These are phyloP conservation scores for Todiramphus chloris DNA, from an alignment of 2,113 vertebrate species.

Conservation along the genomic window DNA sequence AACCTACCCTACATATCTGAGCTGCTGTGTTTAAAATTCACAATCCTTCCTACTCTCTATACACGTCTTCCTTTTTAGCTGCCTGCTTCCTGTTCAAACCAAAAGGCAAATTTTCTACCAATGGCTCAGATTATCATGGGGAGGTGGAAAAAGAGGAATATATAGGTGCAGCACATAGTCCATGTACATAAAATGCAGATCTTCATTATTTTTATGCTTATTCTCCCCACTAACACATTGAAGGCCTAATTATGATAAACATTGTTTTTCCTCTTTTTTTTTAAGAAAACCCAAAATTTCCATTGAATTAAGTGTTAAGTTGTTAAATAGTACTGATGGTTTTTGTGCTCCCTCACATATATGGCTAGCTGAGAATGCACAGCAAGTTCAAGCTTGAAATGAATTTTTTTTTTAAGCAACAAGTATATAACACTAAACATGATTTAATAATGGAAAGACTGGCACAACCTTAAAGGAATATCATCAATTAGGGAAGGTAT, in stretches of 20 bases:
- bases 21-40: background rate
- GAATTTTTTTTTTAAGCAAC: constrained; percentile 44
- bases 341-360: constrained; percentile 47
- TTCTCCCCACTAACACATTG: background rate
- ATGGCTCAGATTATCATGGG: background rate
- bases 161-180: background rate
- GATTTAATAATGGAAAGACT: constrained; percentile 69
- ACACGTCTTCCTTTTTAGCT: background rate
- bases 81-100: background rate
- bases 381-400: constrained; percentile 56
- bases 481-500: constrained; percentile 58
- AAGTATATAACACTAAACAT: constrained; percentile 54
- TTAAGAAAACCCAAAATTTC: background rate
- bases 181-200: background rate
- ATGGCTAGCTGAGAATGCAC: constrained; percentile 26
- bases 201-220: background rate
- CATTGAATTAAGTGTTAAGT: background rate
- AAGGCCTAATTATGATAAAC: background rate
- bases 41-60: background rate
- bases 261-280: background rate
- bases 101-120: background rate
- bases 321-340: background rate
- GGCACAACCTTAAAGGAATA: constrained; percentile 64
- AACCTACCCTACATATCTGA: background rate
- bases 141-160: background rate